Evolutionary conservation across 2,797 vertebrate genomes (phyloP).

Genomic region (Sphaeramia orbicularis): DNA sequence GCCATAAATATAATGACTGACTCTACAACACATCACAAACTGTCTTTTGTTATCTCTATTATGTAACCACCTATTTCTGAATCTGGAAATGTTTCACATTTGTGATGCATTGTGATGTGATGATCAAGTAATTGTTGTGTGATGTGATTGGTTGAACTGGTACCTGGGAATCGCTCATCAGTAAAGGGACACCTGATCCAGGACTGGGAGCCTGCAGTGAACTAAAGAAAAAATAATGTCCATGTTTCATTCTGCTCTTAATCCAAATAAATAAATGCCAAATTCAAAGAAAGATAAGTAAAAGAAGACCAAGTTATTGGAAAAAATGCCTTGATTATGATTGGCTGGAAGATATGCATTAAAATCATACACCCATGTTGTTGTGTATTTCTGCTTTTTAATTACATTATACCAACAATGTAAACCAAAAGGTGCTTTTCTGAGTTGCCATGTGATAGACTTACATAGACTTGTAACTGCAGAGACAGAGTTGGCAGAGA

Average conservation of each 20-base stretch:
- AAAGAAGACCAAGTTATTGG: neutral
- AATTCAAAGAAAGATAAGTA: neutral
- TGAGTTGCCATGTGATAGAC: too few species aligned
- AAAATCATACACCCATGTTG: too few species aligned
- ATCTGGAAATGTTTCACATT: neutral
- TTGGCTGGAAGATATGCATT: too few species aligned
- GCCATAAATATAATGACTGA: neutral
- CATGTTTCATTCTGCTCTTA: neutral
- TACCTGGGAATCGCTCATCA: conserved; percentile 74
- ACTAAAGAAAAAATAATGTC: conserved; percentile 61
- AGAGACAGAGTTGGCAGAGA: too few species aligned
- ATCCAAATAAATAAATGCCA: conserved; percentile 1
- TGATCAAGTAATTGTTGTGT: neutral
- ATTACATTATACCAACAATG: neutral
- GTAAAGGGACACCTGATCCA: conserved; percentile 84
- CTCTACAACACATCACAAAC: neutral
- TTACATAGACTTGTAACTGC: too few species aligned
- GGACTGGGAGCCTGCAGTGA: conserved; percentile 59
- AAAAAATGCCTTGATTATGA: too few species aligned
- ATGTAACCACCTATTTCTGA: neutral
- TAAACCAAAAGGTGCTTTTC: too few species aligned
- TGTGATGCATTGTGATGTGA: neutral
- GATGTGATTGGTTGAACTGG: neutral
- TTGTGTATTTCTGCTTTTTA: conserved; percentile 26
- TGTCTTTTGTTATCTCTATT: neutral